These are phyloP conservation scores for Microcebus lehilahytsara DNA, from an alignment of 2,113 vertebrate genomes.

Conservation along the genomic window DNA sequence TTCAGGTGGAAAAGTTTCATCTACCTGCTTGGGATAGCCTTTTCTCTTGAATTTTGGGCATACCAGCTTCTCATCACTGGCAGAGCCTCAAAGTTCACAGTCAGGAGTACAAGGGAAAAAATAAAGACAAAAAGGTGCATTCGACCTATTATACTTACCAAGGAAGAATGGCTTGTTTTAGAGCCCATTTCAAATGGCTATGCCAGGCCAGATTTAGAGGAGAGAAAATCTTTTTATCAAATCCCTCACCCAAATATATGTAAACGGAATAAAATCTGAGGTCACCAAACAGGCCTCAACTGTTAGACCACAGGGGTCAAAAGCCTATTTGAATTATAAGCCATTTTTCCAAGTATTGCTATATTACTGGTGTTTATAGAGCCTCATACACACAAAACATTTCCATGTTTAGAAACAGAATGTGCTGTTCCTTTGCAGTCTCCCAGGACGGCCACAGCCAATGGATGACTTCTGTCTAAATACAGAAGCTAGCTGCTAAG, in stretches of 20 bases:
- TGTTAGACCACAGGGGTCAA: slow-evolving; percentile 44
- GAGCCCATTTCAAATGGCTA: background rate
- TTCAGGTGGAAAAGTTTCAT: background rate
- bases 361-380: slow-evolving; percentile 20
- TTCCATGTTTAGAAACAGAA: slow-evolving; percentile 73
- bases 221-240: slow-evolving; percentile 35
- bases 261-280: slow-evolving; percentile 38
- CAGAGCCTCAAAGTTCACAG: slow-evolving; percentile 38
- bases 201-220: background rate
- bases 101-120: background rate
- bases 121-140: background rate
- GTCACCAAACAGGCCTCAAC: background rate
- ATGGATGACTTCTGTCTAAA: slow-evolving; percentile 69
- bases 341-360: slow-evolving; percentile 58
- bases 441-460: slow-evolving; percentile 30
- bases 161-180: background rate
- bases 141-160: background rate
- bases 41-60: background rate
- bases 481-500: slow-evolving; percentile 68
- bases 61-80: background rate
- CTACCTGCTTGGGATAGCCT: background rate
- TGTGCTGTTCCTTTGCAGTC: background rate
- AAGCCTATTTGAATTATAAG: slow-evolving; percentile 43
- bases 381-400: slow-evolving; percentile 29
- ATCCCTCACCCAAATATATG: slow-evolving; percentile 11